phyloP scores from a whole-genome alignment of 2,113 vertebrate genomes.

The Gymnogyps californianus region DNA sequence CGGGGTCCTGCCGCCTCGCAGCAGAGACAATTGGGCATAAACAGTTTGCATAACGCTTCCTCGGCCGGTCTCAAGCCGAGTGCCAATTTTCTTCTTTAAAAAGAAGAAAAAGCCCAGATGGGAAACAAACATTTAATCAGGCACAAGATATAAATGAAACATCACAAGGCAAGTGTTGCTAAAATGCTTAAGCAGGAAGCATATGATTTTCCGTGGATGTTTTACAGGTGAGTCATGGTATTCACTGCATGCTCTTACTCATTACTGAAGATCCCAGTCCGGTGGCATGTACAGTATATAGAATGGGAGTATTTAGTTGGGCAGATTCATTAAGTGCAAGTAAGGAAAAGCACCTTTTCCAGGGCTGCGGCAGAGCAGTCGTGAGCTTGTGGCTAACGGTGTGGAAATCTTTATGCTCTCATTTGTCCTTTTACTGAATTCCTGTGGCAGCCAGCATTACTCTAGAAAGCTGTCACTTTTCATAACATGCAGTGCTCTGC shows the following conservation, averaged over 20 bases:
- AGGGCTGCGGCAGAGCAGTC: neutral
- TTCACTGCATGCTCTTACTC: constrained; percentile 39
- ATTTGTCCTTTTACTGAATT: constrained; percentile 21
- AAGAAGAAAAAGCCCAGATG: neutral
- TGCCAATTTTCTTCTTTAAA: neutral
- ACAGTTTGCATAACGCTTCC: neutral
- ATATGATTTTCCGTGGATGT: constrained; percentile 67
- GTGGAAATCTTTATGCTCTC: neutral
- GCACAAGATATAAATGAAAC: constrained; percentile 40
- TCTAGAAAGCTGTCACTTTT: constrained; percentile 35
- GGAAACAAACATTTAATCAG: constrained; percentile 16
- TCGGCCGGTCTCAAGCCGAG: neutral
- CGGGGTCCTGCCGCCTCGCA: neutral
- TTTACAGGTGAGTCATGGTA: constrained; percentile 75
- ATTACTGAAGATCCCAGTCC: constrained; percentile 8
- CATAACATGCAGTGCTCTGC: neutral
- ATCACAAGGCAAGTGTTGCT: constrained; percentile 51
- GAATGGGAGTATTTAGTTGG: neutral
- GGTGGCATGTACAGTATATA: neutral
- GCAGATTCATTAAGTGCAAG: neutral
- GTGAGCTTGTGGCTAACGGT: neutral
- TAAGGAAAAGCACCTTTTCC: neutral
- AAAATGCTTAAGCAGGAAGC: constrained; percentile 68
- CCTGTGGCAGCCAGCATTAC: neutral
- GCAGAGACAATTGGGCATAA: neutral